Evolutionary conservation across 2,888 invertebrate genomes (phyloP), one percentile per base, ranked within the genome.

Genomic region (Sinelater perroti): DNA sequence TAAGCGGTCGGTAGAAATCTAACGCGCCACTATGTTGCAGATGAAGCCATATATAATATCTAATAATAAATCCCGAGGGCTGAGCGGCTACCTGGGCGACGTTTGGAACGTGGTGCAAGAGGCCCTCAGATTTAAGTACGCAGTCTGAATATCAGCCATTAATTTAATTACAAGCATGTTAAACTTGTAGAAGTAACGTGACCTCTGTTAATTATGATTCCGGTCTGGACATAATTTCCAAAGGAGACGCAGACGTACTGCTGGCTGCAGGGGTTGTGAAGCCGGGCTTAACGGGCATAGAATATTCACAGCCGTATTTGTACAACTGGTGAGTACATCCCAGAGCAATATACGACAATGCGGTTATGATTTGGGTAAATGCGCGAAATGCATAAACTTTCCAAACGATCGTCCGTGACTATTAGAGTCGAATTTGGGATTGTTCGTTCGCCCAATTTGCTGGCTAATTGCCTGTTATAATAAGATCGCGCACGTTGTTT

Each of bases 51-150:
- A 76, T 50, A 62, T 78, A 24, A 66, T 69, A 16, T 65, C 68
- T n/a, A 60, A 64, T n/a, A 66, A 70, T 20, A 60, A 61, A 56
- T 68, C 72, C 10, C 67, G 67, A 1, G 56, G 45, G 21, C 60
- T 79, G 6, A 73, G 72, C 10, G 80, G 80, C 40, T 79, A 72
- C 62, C 67, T 80, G 11, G 80, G 80, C 1, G 77, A 79, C 40
- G 69, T 74, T 17, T 80, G 80, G 80, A 71, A 67, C 7, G 74
- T 71, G 40, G 64, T 80, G 4, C 71, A 77, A 53, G 66, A 74
- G 7, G 57, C 67, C 13, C 60, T 78, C 2, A 70, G 75, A 58
- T 78, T 80, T 65, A 76, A 69, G 80, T 79, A 67, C 67, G 66
- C 16, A 17, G 49, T 35, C 17, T 31, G 26, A 24, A 30, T 20